Conservation (phyloP, 2,797 vertebrate species). For the Kryptopterus vitreolus region DNA sequence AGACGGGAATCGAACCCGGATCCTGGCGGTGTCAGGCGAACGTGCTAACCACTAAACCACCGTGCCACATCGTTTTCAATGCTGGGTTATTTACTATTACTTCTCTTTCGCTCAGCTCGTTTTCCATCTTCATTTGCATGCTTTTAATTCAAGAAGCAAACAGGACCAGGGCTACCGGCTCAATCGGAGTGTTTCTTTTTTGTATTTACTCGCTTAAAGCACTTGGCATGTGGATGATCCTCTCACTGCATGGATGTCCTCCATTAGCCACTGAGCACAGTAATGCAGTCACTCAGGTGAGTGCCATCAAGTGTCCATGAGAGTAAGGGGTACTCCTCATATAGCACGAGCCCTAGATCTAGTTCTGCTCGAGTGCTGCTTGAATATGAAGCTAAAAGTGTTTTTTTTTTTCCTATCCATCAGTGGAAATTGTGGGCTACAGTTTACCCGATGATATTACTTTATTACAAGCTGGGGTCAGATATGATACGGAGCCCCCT, state of each 20-base stretch:
- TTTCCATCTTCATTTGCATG: not conserved
- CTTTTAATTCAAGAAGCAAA: slow-evolving; percentile 1
- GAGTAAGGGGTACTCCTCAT: not conserved
- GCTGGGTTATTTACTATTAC: too few relatives aligned
- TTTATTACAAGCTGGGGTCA: too few relatives aligned
- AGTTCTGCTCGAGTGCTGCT: not conserved
- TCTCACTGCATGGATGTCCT: not conserved
- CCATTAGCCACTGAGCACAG: slow-evolving; percentile 19
- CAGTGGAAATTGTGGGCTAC: too few relatives aligned
- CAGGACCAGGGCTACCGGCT: not conserved
- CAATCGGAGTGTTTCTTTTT: too few relatives aligned
- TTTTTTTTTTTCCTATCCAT: not conserved
- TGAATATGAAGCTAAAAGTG: not conserved
- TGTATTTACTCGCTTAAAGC: not conserved
- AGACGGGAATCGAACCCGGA: too few relatives aligned
- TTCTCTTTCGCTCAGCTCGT: not conserved
- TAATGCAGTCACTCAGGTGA: too few relatives aligned
- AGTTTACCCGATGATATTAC: too few relatives aligned
- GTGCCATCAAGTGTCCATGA: not conserved
- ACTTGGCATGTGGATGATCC: slow-evolving; percentile 5
- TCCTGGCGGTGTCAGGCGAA: too few relatives aligned
- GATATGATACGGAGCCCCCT: too few relatives aligned
- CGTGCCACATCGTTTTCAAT: too few relatives aligned
- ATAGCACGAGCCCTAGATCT: too few relatives aligned
- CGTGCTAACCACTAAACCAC: too few relatives aligned